Conservation (phyloP, 2,797 vertebrate genomes). For the Astyanax mexicanus region DNA sequence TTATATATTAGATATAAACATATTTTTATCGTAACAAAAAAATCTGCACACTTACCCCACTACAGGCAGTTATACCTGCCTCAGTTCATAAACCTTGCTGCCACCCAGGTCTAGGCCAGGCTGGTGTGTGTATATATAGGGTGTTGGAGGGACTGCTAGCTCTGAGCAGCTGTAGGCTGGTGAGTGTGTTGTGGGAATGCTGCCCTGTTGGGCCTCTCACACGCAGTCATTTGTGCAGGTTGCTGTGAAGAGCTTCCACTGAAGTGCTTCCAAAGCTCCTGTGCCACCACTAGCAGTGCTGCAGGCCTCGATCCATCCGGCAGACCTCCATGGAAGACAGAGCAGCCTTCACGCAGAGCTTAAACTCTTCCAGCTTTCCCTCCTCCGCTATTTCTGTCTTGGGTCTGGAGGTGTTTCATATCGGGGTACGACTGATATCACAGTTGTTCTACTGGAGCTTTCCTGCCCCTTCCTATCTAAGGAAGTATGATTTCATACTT, state of each 20-base stretch:
- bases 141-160: not conserved
- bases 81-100: not conserved
- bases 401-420: conserved; percentile 79
- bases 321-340: conserved; percentile 33
- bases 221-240: not conserved
- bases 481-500: conserved; percentile 57
- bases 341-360: conserved; percentile 11
- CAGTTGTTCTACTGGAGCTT: conserved; percentile 68
- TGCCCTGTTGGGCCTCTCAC: conserved; percentile 2
- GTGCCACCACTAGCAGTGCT: conserved; percentile 18
- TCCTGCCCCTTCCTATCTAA: conserved; percentile 49
- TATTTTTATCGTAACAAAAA: no score
- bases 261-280: conserved; percentile 26
- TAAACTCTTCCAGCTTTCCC: conserved; percentile 39
- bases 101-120: not conserved
- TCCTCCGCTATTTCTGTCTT: conserved; percentile 57
- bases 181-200: not conserved
- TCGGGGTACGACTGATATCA: conserved; percentile 71
- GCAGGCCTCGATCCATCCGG: conserved; percentile 10
- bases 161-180: not conserved
- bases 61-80: not conserved
- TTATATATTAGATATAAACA: no score
- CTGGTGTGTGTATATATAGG: not conserved
- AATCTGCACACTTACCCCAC: not conserved
- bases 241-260: conserved; percentile 21